These are phyloP conservation scores for Nemapogon koenigi DNA, from an alignment of 2,888 invertebrate species.

Conservation along the genomic window DNA sequence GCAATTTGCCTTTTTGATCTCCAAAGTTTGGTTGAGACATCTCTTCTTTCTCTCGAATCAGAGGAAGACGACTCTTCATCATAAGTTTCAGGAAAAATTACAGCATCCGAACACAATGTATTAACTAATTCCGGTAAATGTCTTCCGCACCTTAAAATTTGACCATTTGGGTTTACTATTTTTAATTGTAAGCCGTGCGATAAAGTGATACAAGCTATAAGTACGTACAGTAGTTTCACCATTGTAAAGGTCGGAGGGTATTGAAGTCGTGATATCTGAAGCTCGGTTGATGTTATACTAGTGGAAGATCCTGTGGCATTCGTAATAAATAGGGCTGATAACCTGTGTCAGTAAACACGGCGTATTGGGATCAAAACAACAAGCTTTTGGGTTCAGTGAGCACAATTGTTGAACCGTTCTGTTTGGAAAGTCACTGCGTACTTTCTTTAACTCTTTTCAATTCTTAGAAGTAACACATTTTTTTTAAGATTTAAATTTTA, in stretches of 20 bases:
- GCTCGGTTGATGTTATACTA: conserved; percentile 4
- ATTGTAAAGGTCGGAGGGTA: conserved; percentile 3
- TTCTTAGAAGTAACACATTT: too few relatives aligned
- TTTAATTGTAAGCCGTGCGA: background rate
- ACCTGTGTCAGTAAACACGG: conserved; percentile 51
- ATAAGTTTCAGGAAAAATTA: background rate
- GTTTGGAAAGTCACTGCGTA: too few relatives aligned
- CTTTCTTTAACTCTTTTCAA: too few relatives aligned
- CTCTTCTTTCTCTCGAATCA: background rate
- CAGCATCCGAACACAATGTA: background rate
- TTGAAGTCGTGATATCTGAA: conserved; percentile 2
- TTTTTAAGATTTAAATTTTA: too few relatives aligned
- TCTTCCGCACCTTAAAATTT: conserved; percentile 2
- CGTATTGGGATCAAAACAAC: conserved; percentile 56
- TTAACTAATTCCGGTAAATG: background rate
- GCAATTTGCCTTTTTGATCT: conserved; percentile 33
- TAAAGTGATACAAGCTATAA: background rate
- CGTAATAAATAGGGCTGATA: conserved; percentile 52
- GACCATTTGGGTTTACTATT: background rate
- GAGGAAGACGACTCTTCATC: background rate
- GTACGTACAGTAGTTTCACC: conserved; percentile 1
- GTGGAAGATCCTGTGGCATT: conserved; percentile 11
- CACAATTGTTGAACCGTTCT: too few relatives aligned
- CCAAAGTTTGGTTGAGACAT: conserved; percentile 8
- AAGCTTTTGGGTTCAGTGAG: too few relatives aligned